Conservation (phyloP, 2,888 invertebrate species). For the Acronicta aceris region DNA sequence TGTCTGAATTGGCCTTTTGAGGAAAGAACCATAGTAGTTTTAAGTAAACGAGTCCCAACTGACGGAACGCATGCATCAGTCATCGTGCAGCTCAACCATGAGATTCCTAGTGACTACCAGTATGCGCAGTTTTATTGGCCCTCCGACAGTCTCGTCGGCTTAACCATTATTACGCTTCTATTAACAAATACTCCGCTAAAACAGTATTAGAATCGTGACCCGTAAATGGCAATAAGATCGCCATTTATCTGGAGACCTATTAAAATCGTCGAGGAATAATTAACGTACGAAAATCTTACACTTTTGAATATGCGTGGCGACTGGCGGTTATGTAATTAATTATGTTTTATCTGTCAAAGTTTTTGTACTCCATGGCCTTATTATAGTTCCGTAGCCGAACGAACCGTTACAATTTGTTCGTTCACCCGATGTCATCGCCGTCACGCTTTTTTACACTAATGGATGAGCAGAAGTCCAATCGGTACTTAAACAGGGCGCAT, state of each 20-base stretch:
- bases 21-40: too few relatives aligned
- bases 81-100: too few relatives aligned
- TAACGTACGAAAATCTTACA: neutral
- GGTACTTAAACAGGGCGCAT: constrained; percentile 27
- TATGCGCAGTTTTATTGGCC: too few relatives aligned
- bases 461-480: constrained; percentile 38
- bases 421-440: constrained; percentile 51
- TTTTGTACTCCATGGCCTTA: constrained; percentile 28
- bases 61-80: too few relatives aligned
- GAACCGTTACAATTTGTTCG: constrained; percentile 49
- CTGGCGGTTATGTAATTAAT: constrained; percentile 12
- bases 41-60: too few relatives aligned
- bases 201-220: neutral
- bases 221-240: neutral
- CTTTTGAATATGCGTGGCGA: constrained; percentile 7
- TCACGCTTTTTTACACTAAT: constrained; percentile 54
- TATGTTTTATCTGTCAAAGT: constrained; percentile 20
- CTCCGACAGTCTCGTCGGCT: too few relatives aligned
- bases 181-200: neutral
- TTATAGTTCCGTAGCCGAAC: constrained; percentile 45
- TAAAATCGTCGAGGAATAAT: neutral
- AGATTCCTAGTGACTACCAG: too few relatives aligned
- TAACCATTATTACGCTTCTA: neutral
- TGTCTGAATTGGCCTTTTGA: too few relatives aligned
- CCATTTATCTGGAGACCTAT: neutral